Base-by-base conservation (phyloP, 2,888 invertebrate genomes). In the Nemurella pictetii region DNA sequence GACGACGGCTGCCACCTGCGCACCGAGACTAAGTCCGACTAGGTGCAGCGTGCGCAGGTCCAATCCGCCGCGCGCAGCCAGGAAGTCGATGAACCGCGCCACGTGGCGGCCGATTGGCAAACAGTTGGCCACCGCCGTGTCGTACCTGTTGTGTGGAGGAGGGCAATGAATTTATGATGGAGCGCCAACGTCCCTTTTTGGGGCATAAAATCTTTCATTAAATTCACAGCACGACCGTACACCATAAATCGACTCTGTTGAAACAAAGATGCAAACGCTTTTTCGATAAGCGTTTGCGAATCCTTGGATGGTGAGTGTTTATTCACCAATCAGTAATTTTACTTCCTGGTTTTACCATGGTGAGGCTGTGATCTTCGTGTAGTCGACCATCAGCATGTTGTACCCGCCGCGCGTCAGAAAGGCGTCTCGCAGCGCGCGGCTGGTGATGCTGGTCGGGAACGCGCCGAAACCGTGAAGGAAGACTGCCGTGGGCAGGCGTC, bases 391-490 rank as follows among this genome's bases (percentile, higher is more conserved):
- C 72, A 94, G 92, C 2, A 94, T 89, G 88, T 94, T 94, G 36
- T 91, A 91, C 87, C 93, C 92, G 0, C 93, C 93, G n/a, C 93
- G 90, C 86, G 92, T 90, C 86, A 92, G 89, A 89, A 92, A 93
- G 0, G 93, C 94, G 89, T 93, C 92, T 87, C 92, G 89, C 0
- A 94, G 90, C 87, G 91, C 88, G 9, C 91, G 89, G 0, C 91
- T 92, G 87, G 93, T 93, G n/a, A 92, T 91, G 20, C 92, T 91
- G 29, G 91, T 91, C 0, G 92, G 91, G 28, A 91, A 92, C 88
- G 94, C 94, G 89, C 94, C 92, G 89, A 94, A 94, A 0, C 94
- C 94, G 88, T 94, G 93, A 89, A 94, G 93, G 88, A 92, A 92
- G 12, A 94, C 86, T 0, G 94, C 91, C 0, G 94, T 94, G 0